Percentiles rank a stretch among this genome's conserved stretches.
phyloP scores from a whole-genome alignment of 2,797 vertebrate genomes.

The Paguma larvata region DNA sequence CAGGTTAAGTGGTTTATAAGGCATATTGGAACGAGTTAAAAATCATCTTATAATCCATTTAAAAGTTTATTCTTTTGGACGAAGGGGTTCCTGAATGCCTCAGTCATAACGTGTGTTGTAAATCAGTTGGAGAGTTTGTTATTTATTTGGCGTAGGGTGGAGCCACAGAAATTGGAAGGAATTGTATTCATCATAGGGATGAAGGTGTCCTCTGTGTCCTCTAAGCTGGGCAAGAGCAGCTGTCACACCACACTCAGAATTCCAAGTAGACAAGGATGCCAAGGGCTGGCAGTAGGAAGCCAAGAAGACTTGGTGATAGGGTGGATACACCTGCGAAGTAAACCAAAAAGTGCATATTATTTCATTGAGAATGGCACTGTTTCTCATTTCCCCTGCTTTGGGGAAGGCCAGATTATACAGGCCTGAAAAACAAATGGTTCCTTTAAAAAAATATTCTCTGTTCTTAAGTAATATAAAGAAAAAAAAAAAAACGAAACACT shows the following conservation, averaged over 20 bases:
- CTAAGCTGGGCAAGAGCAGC: slow-evolving; percentile 88
- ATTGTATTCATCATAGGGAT: slow-evolving; percentile 89
- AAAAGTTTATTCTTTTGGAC: slow-evolving; percentile 92
- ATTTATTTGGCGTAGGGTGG: slow-evolving; percentile 90
- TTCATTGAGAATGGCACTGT: not conserved
- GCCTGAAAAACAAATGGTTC: slow-evolving; percentile 42
- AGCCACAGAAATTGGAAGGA: slow-evolving; percentile 90
- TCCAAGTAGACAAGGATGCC: slow-evolving; percentile 91
- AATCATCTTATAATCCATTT: slow-evolving; percentile 92
- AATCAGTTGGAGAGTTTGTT: slow-evolving; percentile 87
- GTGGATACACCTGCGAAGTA: slow-evolving; percentile 89
- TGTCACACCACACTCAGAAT: slow-evolving; percentile 96
- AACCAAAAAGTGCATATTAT: slow-evolving; percentile 54
- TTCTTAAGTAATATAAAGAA: not conserved
- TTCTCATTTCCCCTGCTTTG: not conserved
- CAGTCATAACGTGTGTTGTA: slow-evolving; percentile 89
- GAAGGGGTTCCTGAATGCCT: slow-evolving; percentile 93
- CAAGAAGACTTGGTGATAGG: slow-evolving; percentile 86
- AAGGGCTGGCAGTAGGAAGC: slow-evolving; percentile 90
- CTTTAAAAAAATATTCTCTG: not conserved
- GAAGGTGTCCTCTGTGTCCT: slow-evolving; percentile 87
- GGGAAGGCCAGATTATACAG: accelerated
- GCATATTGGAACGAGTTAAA: slow-evolving; percentile 99
- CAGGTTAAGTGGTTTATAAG: slow-evolving; percentile 97
- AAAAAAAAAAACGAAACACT: not conserved